Percentiles rank a stretch among this genome's conserved stretches.
These are phyloP conservation scores for Pocillopora damicornis DNA, from an alignment of 64 coral and sea anemone species.

Conservation along the genomic window DNA sequence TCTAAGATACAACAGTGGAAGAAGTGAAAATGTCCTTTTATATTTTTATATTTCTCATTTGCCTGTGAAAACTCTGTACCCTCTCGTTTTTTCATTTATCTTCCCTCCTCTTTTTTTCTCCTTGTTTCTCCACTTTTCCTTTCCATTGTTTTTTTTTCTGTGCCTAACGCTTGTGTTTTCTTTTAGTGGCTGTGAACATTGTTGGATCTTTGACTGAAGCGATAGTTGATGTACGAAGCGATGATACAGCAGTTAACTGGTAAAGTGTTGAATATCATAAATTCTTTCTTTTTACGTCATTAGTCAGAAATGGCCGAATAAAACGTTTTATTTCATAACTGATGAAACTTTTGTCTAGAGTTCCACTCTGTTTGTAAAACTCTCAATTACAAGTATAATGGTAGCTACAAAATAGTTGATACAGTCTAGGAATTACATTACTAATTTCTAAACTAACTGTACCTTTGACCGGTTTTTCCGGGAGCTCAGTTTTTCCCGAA, in stretches of 20 bases:
- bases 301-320: too few relatives aligned
- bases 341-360: too few relatives aligned
- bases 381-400: too few relatives aligned
- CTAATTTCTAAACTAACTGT: too few relatives aligned
- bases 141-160: background rate
- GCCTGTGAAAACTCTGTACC: background rate
- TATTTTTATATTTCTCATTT: background rate
- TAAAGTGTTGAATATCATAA: constrained; percentile 5
- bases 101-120: background rate
- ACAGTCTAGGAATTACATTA: too few relatives aligned
- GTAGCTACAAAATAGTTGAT: too few relatives aligned
- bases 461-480: too few relatives aligned
- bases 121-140: background rate
- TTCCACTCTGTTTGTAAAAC: too few relatives aligned
- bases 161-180: background rate
- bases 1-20: background rate
- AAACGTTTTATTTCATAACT: too few relatives aligned
- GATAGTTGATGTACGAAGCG: constrained; percentile 75
- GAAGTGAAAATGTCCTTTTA: too few relatives aligned
- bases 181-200: constrained; percentile 67
- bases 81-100: background rate
- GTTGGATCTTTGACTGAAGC: constrained; percentile 51
- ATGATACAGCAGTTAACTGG: constrained; percentile 66
- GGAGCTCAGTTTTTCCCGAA: too few relatives aligned
- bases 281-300: too few relatives aligned